Conservation (phyloP, 2,888 invertebrate species). For the Leistus spinibarbis region DNA sequence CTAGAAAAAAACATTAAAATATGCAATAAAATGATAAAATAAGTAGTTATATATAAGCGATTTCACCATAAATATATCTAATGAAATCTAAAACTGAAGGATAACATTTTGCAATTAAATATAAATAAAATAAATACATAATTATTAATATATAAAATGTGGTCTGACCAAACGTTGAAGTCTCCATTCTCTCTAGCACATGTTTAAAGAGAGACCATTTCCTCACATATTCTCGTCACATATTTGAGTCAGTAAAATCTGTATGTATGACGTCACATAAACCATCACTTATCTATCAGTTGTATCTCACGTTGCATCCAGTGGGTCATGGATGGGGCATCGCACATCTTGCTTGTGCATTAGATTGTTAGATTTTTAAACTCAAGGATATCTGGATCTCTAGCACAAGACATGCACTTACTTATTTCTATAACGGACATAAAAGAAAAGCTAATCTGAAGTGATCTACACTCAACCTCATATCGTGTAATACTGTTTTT, state of each 20-base stretch:
- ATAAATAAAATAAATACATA: not conserved
- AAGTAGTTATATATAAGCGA: no score
- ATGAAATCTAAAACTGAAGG: no score
- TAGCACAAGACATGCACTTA: no score
- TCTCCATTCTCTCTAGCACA: not conserved
- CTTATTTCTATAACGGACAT: no score
- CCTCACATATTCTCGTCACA: not conserved
- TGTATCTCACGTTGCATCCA: constrained; percentile 1
- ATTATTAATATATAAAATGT: no score
- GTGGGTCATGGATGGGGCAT: constrained; percentile 17
- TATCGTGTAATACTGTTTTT: no score
- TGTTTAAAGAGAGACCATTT: no score
- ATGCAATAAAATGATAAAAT: no score
- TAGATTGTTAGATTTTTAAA: not conserved
- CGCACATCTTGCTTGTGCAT: not conserved
- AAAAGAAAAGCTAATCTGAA: no score
- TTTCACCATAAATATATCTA: no score
- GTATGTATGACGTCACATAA: not conserved
- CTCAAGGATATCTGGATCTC: not conserved
- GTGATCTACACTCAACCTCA: no score
- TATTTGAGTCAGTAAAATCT: not conserved
- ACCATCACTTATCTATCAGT: not conserved
- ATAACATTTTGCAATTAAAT: not conserved
- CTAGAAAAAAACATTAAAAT: no score
- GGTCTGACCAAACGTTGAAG: not conserved